Base-by-base conservation (phyloP, 1,140 invertebrate species). In the Philotrypesis tridentata region DNA sequence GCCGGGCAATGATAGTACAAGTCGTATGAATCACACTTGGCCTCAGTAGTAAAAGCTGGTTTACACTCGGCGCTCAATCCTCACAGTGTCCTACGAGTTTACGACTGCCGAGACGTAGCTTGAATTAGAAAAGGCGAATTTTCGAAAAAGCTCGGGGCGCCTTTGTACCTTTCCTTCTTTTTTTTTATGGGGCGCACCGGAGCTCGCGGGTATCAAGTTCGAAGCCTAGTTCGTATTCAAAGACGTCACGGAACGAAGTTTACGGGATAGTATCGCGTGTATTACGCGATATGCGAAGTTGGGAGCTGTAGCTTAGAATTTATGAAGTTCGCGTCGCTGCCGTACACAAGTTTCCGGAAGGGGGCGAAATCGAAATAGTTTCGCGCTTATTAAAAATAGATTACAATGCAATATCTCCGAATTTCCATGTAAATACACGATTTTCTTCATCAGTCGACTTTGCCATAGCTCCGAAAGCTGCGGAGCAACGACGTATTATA, bases 21-120 rank as follows among this genome's bases (percentile, higher is more conserved):
- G 71, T 48, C 71, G 14, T 60, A 73, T 73, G 71, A 73, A 73
- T 73, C 71, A 71, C 71, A 71, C 55, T 75, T 29, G 25, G 73
- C n/a, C 61, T 63, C 31, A 75, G 48, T 75, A 75, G 73, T 75
- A 33, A 63, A 61, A 29, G 21, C 25, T n/a, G 61, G 8, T 75
- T 75, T 75, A 33, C n/a, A 31, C 21, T n/a, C 31, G 29, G 60
- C 27, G 9, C 43, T 29, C 12, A 25, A 75, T 75, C 29, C 2
- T 75, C 48, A n/a, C 63, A 63, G 55, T 63, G 31, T 65, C 23
- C 27, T 65, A 27, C 27, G 23, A 65, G 1, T 65, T 63, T 75
- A 75, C 33, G 21, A 33, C 73, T 25, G 27, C 29, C 33, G 21
- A 37, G 40, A 75, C 60, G 21, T 29, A n/a, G 8, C 8, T 60